Percentiles rank a stretch among this genome's conserved stretches.
phyloP scores from a whole-genome alignment of 2,797 vertebrate genomes.

The Glossophaga mutica region DNA sequence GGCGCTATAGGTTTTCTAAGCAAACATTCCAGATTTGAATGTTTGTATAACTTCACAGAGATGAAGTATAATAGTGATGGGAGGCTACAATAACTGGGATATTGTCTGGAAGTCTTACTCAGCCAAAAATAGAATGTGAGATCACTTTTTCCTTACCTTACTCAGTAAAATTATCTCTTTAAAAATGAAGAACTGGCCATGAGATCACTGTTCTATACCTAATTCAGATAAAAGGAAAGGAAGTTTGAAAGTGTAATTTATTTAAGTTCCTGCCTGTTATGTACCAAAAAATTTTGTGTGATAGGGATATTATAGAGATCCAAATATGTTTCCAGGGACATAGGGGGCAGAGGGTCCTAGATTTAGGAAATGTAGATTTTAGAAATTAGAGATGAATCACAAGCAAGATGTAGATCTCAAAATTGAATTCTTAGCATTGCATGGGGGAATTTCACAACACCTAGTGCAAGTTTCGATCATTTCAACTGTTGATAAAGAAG shows the following conservation, averaged over 20 bases:
- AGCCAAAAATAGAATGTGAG: not conserved
- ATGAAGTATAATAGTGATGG: not conserved
- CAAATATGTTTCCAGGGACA: not conserved
- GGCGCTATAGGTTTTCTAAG: not conserved
- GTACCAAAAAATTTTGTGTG: not conserved
- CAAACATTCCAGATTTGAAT: not conserved
- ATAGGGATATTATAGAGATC: not conserved
- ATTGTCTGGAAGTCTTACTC: not conserved
- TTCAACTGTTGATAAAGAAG: not conserved
- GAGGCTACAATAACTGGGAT: not conserved
- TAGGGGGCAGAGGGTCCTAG: not conserved
- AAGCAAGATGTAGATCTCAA: not conserved
- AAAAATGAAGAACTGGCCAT: not conserved
- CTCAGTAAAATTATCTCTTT: not conserved
- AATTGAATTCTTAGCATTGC: not conserved
- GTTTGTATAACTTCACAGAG: not conserved
- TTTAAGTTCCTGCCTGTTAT: not conserved
- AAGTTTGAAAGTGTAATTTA: not conserved
- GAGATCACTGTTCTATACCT: not conserved
- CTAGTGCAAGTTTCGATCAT: not conserved
- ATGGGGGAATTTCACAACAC: not conserved
- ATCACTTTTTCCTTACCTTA: not conserved
- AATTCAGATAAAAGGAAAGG: not conserved
- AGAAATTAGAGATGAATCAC: not conserved
- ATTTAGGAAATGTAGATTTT: not conserved